Conservation (phyloP, 2,888 invertebrate genomes). For the Uloborus plumipes region DNA sequence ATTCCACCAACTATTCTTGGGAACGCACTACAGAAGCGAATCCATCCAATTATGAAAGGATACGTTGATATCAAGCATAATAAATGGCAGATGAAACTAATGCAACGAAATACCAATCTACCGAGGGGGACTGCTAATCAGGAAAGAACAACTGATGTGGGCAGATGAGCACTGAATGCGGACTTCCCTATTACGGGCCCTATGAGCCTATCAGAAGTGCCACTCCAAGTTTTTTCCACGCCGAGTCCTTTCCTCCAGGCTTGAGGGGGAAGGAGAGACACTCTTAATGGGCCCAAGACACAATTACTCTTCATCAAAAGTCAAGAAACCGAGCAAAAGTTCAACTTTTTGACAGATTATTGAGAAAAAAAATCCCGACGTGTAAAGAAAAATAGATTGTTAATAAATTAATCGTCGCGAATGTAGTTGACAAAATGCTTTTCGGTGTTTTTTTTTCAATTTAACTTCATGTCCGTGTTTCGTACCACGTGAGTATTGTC, state of each 20-base stretch:
- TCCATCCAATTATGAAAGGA: no score
- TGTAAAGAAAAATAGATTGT: not conserved
- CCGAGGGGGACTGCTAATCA: constrained; percentile 44
- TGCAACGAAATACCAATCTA: constrained; percentile 20
- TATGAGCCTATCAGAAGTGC: constrained; percentile 26
- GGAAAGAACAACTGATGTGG: constrained; percentile 55
- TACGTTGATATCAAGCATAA: no score
- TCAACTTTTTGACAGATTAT: no score
- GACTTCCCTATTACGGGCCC: constrained; percentile 58
- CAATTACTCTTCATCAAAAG: no score
- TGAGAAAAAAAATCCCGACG: no score
- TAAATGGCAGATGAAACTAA: not conserved
- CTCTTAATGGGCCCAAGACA: not conserved
- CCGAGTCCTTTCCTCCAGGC: constrained; percentile 10
- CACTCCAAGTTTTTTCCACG: constrained; percentile 51
- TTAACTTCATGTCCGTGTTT: no score
- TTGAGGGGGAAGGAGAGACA: constrained; percentile 1
- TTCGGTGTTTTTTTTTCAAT: no score
- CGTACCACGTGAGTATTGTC: no score
- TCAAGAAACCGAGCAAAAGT: no score
- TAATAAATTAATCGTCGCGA: not conserved
- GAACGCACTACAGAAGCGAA: no score
- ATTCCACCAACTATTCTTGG: no score
- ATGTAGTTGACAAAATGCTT: no score
- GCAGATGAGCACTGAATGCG: constrained; percentile 59